Evolutionary conservation across 2,797 vertebrate species (phyloP).

Genomic region (Pelobates cultripes): DNA sequence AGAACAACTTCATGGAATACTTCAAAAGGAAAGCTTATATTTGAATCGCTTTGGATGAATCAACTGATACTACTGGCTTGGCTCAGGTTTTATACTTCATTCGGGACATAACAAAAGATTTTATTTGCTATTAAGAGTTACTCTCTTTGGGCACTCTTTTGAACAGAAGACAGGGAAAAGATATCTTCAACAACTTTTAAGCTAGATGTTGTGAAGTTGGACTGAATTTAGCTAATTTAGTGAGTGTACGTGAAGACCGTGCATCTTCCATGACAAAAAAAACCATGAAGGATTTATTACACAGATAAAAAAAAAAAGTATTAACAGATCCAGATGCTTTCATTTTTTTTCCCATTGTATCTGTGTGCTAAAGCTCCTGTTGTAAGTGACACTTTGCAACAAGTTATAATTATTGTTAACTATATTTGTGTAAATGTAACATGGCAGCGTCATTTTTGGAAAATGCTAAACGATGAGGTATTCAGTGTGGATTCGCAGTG

Average conservation of each 20-base stretch:
- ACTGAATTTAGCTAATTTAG: no score
- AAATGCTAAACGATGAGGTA: background rate
- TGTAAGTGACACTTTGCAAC: no score
- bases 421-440: constrained; percentile 6
- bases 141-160: background rate
- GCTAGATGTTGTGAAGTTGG: no score
- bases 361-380: no score
- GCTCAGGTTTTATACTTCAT: background rate
- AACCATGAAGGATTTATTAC: no score
- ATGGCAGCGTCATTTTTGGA: background rate
- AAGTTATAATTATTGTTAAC: background rate
- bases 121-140: background rate
- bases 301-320: no score
- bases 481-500: background rate
- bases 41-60: background rate
- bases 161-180: background rate
- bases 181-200: background rate
- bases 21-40: background rate
- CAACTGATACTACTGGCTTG: background rate
- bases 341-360: no score
- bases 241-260: no score
- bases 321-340: no score
- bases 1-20: background rate
- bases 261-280: no score
- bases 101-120: background rate